Base-by-base conservation (phyloP, 2,888 invertebrate genomes). In the Himalopsyche anomala region DNA sequence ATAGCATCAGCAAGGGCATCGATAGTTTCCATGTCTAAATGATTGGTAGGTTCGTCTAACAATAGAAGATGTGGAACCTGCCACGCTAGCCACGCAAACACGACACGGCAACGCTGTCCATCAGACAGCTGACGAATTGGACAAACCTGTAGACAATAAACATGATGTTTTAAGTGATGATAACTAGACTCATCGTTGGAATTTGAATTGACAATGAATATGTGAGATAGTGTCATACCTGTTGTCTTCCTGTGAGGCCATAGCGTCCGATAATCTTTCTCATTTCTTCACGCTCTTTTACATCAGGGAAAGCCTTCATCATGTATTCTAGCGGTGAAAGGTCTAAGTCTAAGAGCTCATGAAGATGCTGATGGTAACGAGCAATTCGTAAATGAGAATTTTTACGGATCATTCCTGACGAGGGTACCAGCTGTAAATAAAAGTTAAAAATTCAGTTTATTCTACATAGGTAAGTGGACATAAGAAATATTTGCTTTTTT, bases 251-350 rank as follows among this genome's bases (percentile, higher is more conserved):
- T 0, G 99, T 98, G 81, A 99, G 94, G 2, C 99, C 99, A 91
- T 99, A 99, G 86, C 99, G 95, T 0, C 99, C 99, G 90, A 99
- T 98, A 89, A 99, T 99, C 92, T 98, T 99, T 86, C 99, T 94
- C 99, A 99, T 99, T 92, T 99, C 99, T 92, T 99, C 99, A 51
- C 97, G 95, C 91, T 99, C 99, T 90, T 99, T 98, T 9, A 99
- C 97, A 17, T 97, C 98, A 0, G 99, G 99, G 92, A 98, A 99
- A 89, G 96, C 95, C 90, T 95, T 96, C 97, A 99, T 96, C 99
- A 99, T 99, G 92, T 99, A 99, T 90, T 99, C 99, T 69, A 99
- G 92, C 12, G 99, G 99, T 36, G 98, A 98, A 89, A 97, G 93
- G 90, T 99, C 98, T 90, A 99, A 93, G 92, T 99, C 99, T 42